These are phyloP conservation scores for Calephelis perditalis DNA, from an alignment of 2,888 invertebrate species.

Conservation along the genomic window DNA sequence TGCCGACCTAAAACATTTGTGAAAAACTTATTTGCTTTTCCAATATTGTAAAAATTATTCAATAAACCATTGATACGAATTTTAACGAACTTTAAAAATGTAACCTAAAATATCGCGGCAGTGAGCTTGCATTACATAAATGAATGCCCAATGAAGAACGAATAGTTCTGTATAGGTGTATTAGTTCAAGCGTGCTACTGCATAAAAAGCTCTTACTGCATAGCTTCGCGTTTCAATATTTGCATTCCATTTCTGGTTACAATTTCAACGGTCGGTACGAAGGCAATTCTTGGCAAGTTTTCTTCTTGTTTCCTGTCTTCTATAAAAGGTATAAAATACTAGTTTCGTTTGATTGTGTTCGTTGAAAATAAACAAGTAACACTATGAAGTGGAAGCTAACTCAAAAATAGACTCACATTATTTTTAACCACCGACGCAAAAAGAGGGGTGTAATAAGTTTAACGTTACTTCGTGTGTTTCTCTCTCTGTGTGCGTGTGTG, in stretches of 20 bases:
- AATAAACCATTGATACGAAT: too few species aligned
- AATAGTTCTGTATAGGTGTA: conserved; percentile 33
- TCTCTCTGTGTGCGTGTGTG: too few species aligned
- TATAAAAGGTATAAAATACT: conserved; percentile 27
- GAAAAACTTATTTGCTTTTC: too few species aligned
- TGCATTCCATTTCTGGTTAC: conserved; percentile 65
- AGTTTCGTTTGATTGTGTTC: conserved; percentile 6
- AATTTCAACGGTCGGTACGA: conserved; percentile 42
- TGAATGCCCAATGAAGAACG: conserved; percentile 29
- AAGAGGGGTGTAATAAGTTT: too few species aligned
- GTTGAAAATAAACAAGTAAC: not conserved
- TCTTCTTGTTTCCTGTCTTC: conserved; percentile 48
- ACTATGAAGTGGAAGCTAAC: too few species aligned
- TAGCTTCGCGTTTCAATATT: conserved; percentile 60
- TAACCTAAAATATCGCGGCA: not conserved
- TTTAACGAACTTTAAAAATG: too few species aligned
- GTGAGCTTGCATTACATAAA: conserved; percentile 25
- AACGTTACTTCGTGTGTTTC: too few species aligned
- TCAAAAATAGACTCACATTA: too few species aligned
- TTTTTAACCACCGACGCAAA: too few species aligned
- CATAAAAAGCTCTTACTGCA: conserved; percentile 60
- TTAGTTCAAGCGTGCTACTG: conserved; percentile 51
- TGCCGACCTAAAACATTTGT: not conserved
- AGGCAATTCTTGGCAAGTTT: conserved; percentile 49
- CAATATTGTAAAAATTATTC: too few species aligned